Evolutionary conservation across 2,797 vertebrate genomes (phyloP), one percentile per base, ranked within the genome.

Genomic region (Lepus townsendii): DNA sequence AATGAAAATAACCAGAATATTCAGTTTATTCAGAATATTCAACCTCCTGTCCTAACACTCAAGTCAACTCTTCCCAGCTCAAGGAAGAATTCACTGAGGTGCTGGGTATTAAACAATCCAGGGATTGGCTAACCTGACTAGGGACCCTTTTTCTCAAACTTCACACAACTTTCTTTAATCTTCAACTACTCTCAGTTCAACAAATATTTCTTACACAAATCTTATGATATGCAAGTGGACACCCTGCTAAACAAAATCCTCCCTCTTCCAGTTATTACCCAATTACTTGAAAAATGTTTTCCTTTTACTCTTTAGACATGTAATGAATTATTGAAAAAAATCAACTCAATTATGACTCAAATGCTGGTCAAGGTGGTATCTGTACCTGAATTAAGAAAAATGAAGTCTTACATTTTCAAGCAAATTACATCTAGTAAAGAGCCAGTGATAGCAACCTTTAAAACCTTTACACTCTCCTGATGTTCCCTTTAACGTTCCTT

Each of bases 251-350:
- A 76, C 27, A 42, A 30, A n/a, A 24, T 83, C 2, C n/a, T 88
- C 35, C 5, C 5, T 57, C 24, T 62, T 42, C 71, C 17, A 26
- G 57, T 47, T 50, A 63, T 42, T 73, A 52, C 9, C 27, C 0
- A 72, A 24, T 85, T 52, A 50, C 63, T 78, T 93, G n/a, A 86
- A 88, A 69, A 78, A 71, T 91, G 92, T 50, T 47, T 20, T 65
- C 24, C 57, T 94, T 0, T 17, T 32, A 52, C 50, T 52, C 72
- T 78, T 78, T 16, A 52, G 52, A 79, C 4, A 90, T 62, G 77
- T 95, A 89, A 9, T 80, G 12, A 91, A 50, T 83, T 88, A 47
- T 73, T 26, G 16, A 42, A 52, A 22, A 52, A 75, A 54, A 22
- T 12, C 16, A 65, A 10, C 30, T 80, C 38, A 75, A 63, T 54